Conservation (phyloP, 2,888 invertebrate species). For the Epinotia ramella region DNA sequence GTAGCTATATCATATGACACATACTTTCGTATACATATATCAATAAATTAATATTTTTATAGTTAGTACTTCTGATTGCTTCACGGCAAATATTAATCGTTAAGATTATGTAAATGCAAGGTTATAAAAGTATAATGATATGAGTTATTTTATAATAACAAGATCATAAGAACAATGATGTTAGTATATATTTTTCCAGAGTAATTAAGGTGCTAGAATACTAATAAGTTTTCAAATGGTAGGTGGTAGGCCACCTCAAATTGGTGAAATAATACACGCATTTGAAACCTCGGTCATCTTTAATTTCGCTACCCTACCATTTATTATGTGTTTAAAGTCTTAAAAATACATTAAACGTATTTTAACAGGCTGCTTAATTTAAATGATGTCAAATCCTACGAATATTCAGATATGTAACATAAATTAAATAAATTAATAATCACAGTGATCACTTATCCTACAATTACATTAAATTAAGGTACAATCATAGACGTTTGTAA, state of each 20-base stretch:
- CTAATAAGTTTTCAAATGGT: neutral
- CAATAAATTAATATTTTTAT: no score
- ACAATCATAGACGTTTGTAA: slow-evolving; percentile 54
- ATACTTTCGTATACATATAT: no score
- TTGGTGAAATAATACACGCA: slow-evolving; percentile 4
- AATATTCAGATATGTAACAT: slow-evolving; percentile 2
- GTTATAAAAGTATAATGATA: no score
- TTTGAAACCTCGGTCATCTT: neutral
- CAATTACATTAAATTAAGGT: slow-evolving; percentile 22
- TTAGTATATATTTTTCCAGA: no score
- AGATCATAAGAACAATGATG: no score
- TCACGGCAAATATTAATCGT: no score
- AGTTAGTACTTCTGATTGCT: no score
- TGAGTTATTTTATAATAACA: no score
- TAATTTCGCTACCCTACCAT: slow-evolving; percentile 9
- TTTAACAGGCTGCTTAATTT: slow-evolving; percentile 17
- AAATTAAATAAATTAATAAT: slow-evolving; percentile 47
- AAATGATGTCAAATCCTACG: slow-evolving; percentile 9
- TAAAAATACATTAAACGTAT: slow-evolving; percentile 41
- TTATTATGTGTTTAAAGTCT: neutral
- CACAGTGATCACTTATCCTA: slow-evolving; percentile 48
- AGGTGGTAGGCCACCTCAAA: neutral
- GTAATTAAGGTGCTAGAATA: no score
- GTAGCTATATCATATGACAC: no score
- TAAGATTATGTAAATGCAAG: no score